phyloP scores from a whole-genome alignment of 2,888 invertebrate species.

The Pammene aurita region DNA sequence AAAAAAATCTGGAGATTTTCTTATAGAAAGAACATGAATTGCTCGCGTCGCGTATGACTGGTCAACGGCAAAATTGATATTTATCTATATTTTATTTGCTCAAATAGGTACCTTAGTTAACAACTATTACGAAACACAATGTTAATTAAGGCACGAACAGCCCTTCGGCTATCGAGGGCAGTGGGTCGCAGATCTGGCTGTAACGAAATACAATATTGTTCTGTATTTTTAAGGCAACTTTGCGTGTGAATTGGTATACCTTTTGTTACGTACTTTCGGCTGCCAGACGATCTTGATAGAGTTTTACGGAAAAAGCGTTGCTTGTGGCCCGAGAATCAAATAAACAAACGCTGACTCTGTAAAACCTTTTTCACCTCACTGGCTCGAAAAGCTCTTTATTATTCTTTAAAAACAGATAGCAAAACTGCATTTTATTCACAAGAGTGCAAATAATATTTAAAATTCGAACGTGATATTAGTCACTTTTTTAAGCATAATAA shows the following conservation, averaged over 20 bases:
- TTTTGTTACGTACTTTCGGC: constrained; percentile 20
- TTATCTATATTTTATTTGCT: neutral
- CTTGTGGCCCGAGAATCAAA: neutral
- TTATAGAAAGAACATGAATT: no score
- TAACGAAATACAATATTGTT: constrained; percentile 49
- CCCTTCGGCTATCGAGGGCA: constrained; percentile 60
- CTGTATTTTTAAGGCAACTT: constrained; percentile 48
- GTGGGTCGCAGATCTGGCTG: constrained; percentile 71
- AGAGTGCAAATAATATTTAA: no score
- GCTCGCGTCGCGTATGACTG: neutral
- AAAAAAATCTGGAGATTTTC: no score
- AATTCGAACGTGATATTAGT: no score
- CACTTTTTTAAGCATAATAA: no score
- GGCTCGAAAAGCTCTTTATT: no score
- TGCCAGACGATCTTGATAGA: constrained; percentile 26
- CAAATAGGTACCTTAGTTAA: constrained; percentile 2
- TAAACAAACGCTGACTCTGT: neutral
- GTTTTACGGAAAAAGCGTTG: constrained; percentile 2
- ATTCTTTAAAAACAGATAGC: no score
- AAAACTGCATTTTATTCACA: no score
- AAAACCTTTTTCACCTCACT: no score
- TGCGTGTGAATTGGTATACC: constrained; percentile 53
- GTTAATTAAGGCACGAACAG: constrained; percentile 41
- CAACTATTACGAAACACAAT: constrained; percentile 34
- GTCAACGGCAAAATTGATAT: neutral